These are phyloP conservation scores for Orthosia incerta DNA, from an alignment of 2,888 invertebrate species.

Conservation along the genomic window DNA sequence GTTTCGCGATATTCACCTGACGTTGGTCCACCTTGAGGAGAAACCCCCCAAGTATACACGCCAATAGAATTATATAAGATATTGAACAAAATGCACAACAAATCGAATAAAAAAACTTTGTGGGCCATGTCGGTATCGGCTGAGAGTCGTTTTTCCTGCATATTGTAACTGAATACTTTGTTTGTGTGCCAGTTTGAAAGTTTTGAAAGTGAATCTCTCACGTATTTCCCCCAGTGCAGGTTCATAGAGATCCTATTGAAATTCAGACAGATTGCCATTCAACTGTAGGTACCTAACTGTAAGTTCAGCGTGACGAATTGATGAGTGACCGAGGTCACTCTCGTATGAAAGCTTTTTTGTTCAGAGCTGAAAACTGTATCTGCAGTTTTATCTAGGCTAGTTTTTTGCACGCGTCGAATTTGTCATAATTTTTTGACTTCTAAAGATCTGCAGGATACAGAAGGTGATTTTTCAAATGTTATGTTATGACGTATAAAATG, in stretches of 20 bases:
- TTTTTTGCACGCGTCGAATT: no score
- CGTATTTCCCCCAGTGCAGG: background rate
- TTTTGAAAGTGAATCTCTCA: constrained; percentile 3
- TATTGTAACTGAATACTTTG: background rate
- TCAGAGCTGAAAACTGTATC: background rate
- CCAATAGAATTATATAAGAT: background rate
- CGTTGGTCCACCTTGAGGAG: background rate
- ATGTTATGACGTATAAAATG: no score
- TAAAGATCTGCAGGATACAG: no score
- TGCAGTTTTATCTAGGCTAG: background rate
- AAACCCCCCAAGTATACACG: background rate
- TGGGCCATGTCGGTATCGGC: background rate
- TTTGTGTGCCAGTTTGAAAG: background rate
- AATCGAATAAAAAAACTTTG: background rate
- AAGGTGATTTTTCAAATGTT: no score
- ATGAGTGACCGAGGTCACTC: background rate
- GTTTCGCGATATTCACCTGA: background rate
- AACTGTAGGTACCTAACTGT: constrained; percentile 1
- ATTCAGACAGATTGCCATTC: background rate
- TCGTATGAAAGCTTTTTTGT: background rate
- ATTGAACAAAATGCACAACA: background rate
- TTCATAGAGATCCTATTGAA: background rate
- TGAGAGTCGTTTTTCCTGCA: background rate
- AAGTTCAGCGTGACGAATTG: background rate
- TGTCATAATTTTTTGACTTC: no score